Percentiles rank a stretch among this genome's conserved stretches.
Conservation (phyloP, 2,113 vertebrate species). For the Heloderma charlesbogerti region DNA sequence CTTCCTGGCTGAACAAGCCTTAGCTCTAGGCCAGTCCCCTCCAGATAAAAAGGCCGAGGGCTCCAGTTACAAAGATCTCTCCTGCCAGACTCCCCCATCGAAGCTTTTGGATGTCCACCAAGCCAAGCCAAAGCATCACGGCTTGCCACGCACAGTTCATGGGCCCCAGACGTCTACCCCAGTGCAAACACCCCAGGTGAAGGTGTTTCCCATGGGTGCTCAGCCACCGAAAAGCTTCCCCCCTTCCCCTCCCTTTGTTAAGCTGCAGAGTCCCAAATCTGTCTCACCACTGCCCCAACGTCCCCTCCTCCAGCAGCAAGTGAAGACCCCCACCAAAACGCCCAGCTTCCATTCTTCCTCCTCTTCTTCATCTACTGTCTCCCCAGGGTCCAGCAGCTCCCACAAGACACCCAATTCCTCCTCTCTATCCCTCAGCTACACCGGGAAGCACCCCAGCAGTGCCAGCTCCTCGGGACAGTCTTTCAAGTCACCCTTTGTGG, state of each 20-base stretch:
- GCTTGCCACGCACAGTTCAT: constrained; percentile 66
- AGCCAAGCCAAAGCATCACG: constrained; percentile 78
- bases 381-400: constrained; percentile 63
- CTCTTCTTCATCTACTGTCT: constrained; percentile 53
- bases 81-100: constrained; percentile 69
- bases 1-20: constrained; percentile 83
- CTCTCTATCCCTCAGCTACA: constrained; percentile 66
- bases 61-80: constrained; percentile 77
- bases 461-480: constrained; percentile 70
- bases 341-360: constrained; percentile 75
- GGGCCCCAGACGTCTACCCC: constrained; percentile 49
- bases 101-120: constrained; percentile 74
- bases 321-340: constrained; percentile 79
- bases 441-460: constrained; percentile 73
- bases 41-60: constrained; percentile 81
- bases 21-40: constrained; percentile 77
- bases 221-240: constrained; percentile 80
- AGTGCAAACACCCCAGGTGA: constrained; percentile 63
- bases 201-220: constrained; percentile 77
- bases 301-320: constrained; percentile 75
- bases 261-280: constrained; percentile 76
- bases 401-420: constrained; percentile 73
- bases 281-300: constrained; percentile 76
- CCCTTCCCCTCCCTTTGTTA: constrained; percentile 71
- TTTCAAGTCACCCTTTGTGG: constrained; percentile 74